Conservation (phyloP, 2,113 vertebrate species). For the Daphoenositta chrysoptera region DNA sequence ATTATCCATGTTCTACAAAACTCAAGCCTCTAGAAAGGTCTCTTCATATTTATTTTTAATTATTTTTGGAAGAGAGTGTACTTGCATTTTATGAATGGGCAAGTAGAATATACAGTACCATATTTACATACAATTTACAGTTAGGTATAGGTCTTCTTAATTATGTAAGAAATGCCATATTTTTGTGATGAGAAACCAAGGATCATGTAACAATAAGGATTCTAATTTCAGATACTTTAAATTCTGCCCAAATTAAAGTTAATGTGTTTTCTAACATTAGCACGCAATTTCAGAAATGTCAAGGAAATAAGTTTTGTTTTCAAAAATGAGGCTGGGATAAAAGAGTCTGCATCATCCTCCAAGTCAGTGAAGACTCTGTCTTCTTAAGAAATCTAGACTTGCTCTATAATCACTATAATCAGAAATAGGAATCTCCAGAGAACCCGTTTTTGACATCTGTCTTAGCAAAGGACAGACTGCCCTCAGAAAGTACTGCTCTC, state of each 20-base stretch:
- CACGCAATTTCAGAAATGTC: not conserved
- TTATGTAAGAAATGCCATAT: not conserved
- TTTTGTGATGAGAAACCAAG: not conserved
- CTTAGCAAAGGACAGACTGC: not conserved
- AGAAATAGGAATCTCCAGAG: not conserved
- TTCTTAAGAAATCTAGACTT: not conserved
- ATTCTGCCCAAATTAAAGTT: not conserved
- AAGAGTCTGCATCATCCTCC: not conserved
- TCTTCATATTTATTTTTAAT: not conserved
- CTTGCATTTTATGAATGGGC: not conserved
- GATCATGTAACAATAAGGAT: not conserved
- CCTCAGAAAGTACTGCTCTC: not conserved
- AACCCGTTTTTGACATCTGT: not conserved
- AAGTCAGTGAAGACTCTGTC: not conserved
- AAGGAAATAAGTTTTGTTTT: not conserved
- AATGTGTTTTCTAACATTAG: rapidly evolving
- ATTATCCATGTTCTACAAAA: not conserved
- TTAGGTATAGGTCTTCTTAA: not conserved
- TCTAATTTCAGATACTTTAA: not conserved
- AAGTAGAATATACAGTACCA: not conserved
- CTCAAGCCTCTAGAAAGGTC: not conserved
- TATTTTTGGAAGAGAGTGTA: not conserved
- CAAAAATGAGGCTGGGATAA: not conserved
- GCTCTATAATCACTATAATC: not conserved
- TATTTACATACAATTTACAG: not conserved